Base-by-base conservation (phyloP, 2,797 vertebrate species). In the Poecilia wingei region DNA sequence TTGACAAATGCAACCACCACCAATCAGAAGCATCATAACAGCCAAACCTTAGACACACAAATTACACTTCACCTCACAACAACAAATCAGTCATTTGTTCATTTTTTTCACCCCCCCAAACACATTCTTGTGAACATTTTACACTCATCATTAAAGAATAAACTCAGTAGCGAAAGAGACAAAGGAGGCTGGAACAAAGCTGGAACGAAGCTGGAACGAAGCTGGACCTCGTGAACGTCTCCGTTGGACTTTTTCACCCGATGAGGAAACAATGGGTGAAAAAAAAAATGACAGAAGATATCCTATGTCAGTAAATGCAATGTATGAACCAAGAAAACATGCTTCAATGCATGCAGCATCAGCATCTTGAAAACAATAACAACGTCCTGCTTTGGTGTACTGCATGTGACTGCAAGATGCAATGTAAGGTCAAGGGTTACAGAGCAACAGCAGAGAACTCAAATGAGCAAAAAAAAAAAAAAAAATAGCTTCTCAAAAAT, bases 111-210 rank as follows among this genome's bases (percentile, higher is more conserved):
- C 6, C 41, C 41, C 6, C 46, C n/a, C 39, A 28, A 66, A 90
- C 78, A 91, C 90, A 88, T 84, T 91, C 85, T 75, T 81, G 72
- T 88, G 78, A 89, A 90, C 83, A 90, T 84, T 86, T 87, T 84
- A 91, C 88, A 89, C 91, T 91, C 91, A 90, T 93, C 90, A 89
- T 93, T 81, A 88, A 89, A 94, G 88, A 93, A 92, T 84, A 87
- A 87, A 88, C 82, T 91, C 49, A 73, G 31, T 69, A 77, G 51
- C 76, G 76, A 77, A 51, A 53, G 47, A 69, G 66, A 76, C 16
- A 33, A 55, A 80, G 39, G 72, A 81, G 75, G 83, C 76, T 81
- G 85, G 41, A 41, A 41, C 72, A 1, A 31, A 31, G 1, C 31
- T 31, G 31, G 41, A 41, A 41, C 72, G 31, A 31, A 31, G 1